Percentiles rank a stretch among this genome's conserved stretches.
phyloP scores from a whole-genome alignment of 2,797 vertebrate species.

The Mus minutoides region DNA sequence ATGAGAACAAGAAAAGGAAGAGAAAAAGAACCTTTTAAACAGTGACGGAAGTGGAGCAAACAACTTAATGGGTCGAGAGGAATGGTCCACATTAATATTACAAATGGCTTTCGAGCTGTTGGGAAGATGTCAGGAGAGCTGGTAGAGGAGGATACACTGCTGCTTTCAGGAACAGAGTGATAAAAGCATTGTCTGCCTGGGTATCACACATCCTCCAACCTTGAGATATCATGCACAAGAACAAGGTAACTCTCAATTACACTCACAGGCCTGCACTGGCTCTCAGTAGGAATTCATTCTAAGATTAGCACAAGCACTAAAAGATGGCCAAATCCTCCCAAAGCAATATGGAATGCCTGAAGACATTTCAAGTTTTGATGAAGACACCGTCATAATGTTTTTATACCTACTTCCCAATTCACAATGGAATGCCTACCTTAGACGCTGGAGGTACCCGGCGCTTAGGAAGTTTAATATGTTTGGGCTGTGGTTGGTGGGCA shows the following conservation, averaged over 20 bases:
- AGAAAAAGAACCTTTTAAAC: not conserved
- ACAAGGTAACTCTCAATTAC: not conserved
- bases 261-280: not conserved
- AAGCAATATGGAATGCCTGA: slow-evolving; percentile 45
- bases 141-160: not conserved
- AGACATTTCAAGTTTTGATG: slow-evolving; percentile 35
- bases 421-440: slow-evolving; percentile 88
- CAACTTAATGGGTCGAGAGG: not conserved
- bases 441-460: slow-evolving; percentile 94
- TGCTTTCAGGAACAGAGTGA: not conserved
- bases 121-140: fast-evolving
- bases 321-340: slow-evolving; percentile 61
- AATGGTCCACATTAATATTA: not conserved
- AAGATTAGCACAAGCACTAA: not conserved
- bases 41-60: not conserved
- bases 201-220: not conserved
- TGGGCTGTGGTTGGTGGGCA: slow-evolving; percentile 90
- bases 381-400: slow-evolving; percentile 52
- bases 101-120: not conserved
- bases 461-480: slow-evolving; percentile 95
- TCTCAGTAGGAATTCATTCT: slow-evolving; percentile 1
- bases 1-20: not conserved
- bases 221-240: not conserved
- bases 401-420: not conserved
- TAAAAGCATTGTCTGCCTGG: not conserved